Evolutionary conservation across 2,797 vertebrate species (phyloP), one percentile per base, ranked within the genome.

Genomic region (Bufotes viridis): DNA sequence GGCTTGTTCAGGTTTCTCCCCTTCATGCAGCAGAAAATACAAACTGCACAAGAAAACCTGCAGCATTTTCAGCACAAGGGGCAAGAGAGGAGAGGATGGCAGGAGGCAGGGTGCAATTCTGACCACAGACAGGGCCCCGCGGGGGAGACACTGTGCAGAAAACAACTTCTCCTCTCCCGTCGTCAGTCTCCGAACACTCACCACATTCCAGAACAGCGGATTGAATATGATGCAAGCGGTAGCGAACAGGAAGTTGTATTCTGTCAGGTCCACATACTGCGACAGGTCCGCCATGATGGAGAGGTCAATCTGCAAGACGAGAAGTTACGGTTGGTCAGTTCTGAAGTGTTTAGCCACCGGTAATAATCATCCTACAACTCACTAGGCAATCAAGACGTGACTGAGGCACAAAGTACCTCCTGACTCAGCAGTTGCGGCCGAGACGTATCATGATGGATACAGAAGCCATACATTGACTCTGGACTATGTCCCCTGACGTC

Each of bases 191-290:
- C 14, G 2, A 22, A 10, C 11, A 91, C 96, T 94, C 92, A 97
- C 96, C 95, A 96, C 93, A 2, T 97, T 97, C 96, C 96, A 97
- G 93, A 97, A 97, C 89, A 96, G 91, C 0, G 96, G 96, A 80
- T 96, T 97, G 92, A 97, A 97, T 88, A 93, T 74, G 0, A 97
- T 96, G 78, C 93, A 90, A 63, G 96, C 81, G 14, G 93, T 57
- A 0, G 96, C 96, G 0, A 88, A 90, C 53, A 94, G 88, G 72
- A 97, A 96, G 81, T 82, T 87, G 84, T 91, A 83, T n/a, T 97
- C 94, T 0, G 70, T 93, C 84, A 94, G 88, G 3, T 96, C 92
- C 81, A 96, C 90, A 0, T 94, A 93, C 89, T 92, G 87, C 1
- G 94, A 92, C 81, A 96, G 58, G 65, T 12, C 5, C 0, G 86